Evolutionary conservation across 2,888 invertebrate species (phyloP), one percentile per base, ranked within the genome.

Genomic region (Oscheius onirici): DNA sequence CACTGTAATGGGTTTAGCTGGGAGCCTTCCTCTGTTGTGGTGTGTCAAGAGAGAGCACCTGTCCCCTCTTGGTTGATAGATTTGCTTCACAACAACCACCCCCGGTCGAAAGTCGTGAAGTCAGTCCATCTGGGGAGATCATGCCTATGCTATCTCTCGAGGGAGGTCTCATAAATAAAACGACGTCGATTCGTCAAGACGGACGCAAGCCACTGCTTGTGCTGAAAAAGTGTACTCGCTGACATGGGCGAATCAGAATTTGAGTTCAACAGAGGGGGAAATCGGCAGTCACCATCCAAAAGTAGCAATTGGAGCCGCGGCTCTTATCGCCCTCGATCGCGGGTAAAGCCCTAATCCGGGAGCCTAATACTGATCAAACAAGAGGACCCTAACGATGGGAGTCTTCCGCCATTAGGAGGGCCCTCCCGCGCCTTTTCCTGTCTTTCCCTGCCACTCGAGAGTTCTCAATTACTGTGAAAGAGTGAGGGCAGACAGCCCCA

Each of bases 121-220:
- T 51, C 51, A 22, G 24, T 51, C 51, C 46, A 46, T 20, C 46
- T 46, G 46, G 15, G 15, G 46, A 46, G 46, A 46, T 46, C 8
- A 46, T 46, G 46, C n/a, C 46, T 20, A 5, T 5, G 46, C 22
- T 52, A 15, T 24, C 17, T 58, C 58, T 22, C 58, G 22, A 22
- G 58, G 58, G 58, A 58, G 41, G 28, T 55, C 20, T 58, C 58
- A 43, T 58, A 58, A 58, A 58, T 58, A 58, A 58, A 41, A 58
- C 34, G 15, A n/a, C 17, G 58, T 58, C 58, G 58, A 58, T 58
- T 58, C 58, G 58, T 34, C 34, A 34, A 34, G 34, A 34, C 34
- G 34, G 34, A n/a, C n/a, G 6, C 8, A 40, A 11, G 40, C 28
- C 57, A 20, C 17, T 22, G 52, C 26, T 46, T 46, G 15, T 17